A percentile compares a stretch with the other conserved stretches of the same genome.
Evolutionary conservation across 2,797 vertebrate genomes (phyloP).

Genomic region (Melanotaenia maccullochi): DNA sequence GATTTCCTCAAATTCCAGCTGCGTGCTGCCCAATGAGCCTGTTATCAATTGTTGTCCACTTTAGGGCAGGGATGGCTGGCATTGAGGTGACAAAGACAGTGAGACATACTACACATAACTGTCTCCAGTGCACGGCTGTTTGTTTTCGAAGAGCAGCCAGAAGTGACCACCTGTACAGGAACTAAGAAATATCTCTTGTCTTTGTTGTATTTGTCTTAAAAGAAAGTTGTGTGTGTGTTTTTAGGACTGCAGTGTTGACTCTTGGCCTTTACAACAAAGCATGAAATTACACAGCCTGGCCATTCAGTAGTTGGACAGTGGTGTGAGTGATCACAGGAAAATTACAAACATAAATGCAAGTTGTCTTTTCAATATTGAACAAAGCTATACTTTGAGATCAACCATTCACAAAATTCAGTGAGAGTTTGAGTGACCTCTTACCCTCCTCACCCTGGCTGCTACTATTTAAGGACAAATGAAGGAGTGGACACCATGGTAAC

Average conservation of each 20-base stretch:
- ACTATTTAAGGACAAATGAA: slow-evolving; percentile 75
- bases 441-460: slow-evolving; percentile 30
- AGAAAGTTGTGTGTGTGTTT: slow-evolving; percentile 22
- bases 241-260: slow-evolving; percentile 37
- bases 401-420: not conserved
- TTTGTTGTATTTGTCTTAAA: not conserved
- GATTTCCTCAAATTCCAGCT: not conserved
- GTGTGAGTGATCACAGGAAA: slow-evolving; percentile 2
- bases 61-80: slow-evolving; percentile 44
- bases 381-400: not conserved
- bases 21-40: not conserved
- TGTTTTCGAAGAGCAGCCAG: slow-evolving; percentile 42
- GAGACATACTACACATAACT: slow-evolving; percentile 72
- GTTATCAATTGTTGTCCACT: slow-evolving; percentile 30
- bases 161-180: slow-evolving; percentile 8
- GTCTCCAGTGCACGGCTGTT: slow-evolving; percentile 49
- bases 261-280: slow-evolving; percentile 45
- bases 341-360: not conserved
- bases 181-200: not conserved
- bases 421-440: slow-evolving; percentile 17
- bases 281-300: slow-evolving; percentile 25
- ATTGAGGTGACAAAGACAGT: slow-evolving; percentile 68
- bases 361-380: not conserved
- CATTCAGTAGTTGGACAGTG: not conserved
- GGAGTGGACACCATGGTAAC: slow-evolving; percentile 56